Conservation (phyloP, 1,140 invertebrate species). For the Pogonomyrmex barbatus region DNA sequence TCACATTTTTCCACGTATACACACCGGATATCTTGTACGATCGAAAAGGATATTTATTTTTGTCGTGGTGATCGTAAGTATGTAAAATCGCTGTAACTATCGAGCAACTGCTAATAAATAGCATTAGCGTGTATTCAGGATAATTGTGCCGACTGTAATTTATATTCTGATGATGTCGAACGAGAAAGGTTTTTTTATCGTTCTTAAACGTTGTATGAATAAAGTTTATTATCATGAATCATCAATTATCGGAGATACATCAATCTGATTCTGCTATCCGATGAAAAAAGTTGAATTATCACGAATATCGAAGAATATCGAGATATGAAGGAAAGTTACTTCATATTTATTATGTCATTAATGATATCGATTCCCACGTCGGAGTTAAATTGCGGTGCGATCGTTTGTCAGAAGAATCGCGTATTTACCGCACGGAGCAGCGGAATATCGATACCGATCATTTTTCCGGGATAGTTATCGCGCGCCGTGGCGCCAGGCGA, state of each 20-base stretch:
- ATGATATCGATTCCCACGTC: slow-evolving; percentile 2
- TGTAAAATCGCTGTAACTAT: neutral
- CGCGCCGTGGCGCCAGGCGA: slow-evolving; percentile 19
- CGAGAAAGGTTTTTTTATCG: neutral
- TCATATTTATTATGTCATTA: neutral
- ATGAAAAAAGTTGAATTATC: neutral
- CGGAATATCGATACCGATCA: neutral
- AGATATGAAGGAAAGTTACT: neutral
- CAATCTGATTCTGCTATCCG: neutral
- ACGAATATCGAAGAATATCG: neutral
- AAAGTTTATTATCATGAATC: neutral
- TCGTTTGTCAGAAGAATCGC: neutral
- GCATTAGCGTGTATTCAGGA: neutral
- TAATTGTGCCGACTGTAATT: neutral
- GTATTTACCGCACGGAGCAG: neutral
- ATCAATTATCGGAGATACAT: neutral
- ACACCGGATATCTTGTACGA: neutral
- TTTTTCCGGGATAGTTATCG: slow-evolving; percentile 48
- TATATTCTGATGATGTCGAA: neutral
- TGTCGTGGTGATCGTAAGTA: neutral
- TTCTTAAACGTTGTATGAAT: neutral
- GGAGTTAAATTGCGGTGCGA: slow-evolving; percentile 15
- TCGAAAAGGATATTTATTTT: neutral
- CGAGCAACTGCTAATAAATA: neutral
- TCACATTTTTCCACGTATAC: neutral